A percentile compares a stretch with the other conserved stretches of the same genome.
Evolutionary conservation across 2,888 invertebrate genomes (phyloP).

Genomic region (Chirona hameri): DNA sequence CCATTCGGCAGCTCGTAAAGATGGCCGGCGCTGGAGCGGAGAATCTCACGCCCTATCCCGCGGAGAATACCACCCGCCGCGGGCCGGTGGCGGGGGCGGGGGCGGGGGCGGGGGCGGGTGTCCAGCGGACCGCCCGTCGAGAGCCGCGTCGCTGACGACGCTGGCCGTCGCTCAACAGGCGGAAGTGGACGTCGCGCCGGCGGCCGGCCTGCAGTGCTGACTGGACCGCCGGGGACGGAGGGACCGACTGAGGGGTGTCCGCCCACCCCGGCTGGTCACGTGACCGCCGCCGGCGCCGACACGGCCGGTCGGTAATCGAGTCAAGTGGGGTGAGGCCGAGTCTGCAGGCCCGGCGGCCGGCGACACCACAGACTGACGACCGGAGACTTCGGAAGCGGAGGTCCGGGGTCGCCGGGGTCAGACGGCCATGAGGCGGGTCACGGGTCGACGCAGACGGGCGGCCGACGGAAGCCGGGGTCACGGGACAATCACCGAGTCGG

Average conservation of each 20-base stretch:
- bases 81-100: background rate
- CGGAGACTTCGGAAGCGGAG: background rate
- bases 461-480: too few species aligned
- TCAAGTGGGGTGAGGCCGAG: background rate
- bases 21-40: background rate
- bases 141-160: background rate
- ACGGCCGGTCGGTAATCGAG: background rate
- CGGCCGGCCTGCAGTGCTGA: background rate
- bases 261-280: background rate
- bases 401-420: background rate
- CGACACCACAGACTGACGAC: background rate
- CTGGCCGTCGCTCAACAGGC: background rate
- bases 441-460: too few species aligned
- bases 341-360: too few species aligned
- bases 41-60: background rate
- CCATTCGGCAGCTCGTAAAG: constrained; percentile 12
- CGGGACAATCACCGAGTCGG: too few species aligned
- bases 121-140: too few species aligned
- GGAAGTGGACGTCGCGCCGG: background rate
- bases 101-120: background rate
- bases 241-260: background rate
- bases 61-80: background rate
- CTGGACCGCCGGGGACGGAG: background rate
- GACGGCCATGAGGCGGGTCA: background rate
- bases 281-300: background rate